Evolutionary conservation across 2,797 vertebrate species (phyloP).

Genomic region (Eurystomus glaucurus): DNA sequence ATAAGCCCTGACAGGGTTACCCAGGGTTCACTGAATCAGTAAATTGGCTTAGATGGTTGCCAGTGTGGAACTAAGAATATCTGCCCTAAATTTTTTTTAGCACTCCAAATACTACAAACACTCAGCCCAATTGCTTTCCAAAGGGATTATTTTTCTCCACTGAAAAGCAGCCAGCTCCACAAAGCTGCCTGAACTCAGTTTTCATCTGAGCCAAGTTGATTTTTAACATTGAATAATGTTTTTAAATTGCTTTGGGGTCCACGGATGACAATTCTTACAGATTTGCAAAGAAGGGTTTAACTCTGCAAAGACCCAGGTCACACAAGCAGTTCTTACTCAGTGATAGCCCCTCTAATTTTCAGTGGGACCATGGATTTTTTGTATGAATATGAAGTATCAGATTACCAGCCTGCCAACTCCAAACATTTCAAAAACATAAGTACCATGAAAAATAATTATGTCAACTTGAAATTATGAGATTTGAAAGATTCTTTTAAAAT

Average conservation of each 20-base stretch:
- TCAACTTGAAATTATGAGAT: neutral
- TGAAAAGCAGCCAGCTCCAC: constrained; percentile 56
- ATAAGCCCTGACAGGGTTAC: constrained; percentile 16
- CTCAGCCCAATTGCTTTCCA: constrained; percentile 58
- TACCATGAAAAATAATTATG: neutral
- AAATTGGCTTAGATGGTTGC: constrained; percentile 37
- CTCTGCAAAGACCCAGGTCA: neutral
- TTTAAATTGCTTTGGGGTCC: constrained; percentile 35
- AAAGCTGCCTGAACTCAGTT: constrained; percentile 54
- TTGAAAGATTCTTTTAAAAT: neutral
- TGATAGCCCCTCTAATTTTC: constrained; percentile 6
- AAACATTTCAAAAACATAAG: neutral
- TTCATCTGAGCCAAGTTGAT: constrained; percentile 35
- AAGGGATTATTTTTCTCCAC: constrained; percentile 61
- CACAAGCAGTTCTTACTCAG: neutral
- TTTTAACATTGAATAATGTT: constrained; percentile 62
- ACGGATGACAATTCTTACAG: neutral
- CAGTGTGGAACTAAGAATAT: constrained; percentile 59
- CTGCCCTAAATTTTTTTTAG: constrained; percentile 57
- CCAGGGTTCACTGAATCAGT: neutral
- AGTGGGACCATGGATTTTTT: neutral
- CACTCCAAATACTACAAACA: constrained; percentile 53
- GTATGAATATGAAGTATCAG: neutral
- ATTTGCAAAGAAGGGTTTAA: constrained; percentile 32
- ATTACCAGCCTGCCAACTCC: neutral